Evolutionary conservation across 2,888 invertebrate species (phyloP), one percentile per base, ranked within the genome.

Genomic region (Clitarchus hookeri): DNA sequence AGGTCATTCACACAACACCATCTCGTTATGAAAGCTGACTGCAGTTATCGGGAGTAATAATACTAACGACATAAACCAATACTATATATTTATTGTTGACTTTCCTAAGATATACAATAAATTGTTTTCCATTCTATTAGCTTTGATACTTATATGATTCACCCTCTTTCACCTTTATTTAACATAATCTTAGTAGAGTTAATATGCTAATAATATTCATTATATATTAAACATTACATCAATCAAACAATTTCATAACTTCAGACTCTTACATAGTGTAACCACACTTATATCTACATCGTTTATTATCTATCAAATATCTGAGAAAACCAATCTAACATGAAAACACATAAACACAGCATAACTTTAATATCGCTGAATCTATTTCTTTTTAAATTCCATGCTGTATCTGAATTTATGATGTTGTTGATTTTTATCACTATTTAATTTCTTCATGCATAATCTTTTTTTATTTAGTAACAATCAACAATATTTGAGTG

Each of bases 191-290:
- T 23, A 65, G 65, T 65, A 23, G 6, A 65, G 23, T 65, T 65
- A 8, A 23, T 65, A 23, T 65, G n/a, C 65, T 65, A 65, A 9
- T n/a, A 65, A 65, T 23, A 65, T 19, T 65, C 16, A 65, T 65
- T 65, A 65, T 23, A 65, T 8, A 65, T n/a, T n/a, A 23, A 11
- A 65, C n/a, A 65, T 13, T 65, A 65, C 23, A 65, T 16, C 16
- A 65, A n/a, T 65, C 65, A 23, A 65, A 65, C 65, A 65, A 65
- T 65, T 65, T 65, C 65, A 65, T 65, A 65, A n/a, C 65, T 65
- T 65, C 65, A 65, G 65, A 65, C 65, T 65, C 16, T 0, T 65
- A 65, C 16, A 23, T 65, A 65, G 6, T 23, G 65, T n/a, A 0
- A 65, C 65, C 19, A 65, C 65, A 65, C 65, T 65, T 11, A 16